Base-by-base conservation (phyloP, 2,797 vertebrate genomes). In the Pampus argenteus region DNA sequence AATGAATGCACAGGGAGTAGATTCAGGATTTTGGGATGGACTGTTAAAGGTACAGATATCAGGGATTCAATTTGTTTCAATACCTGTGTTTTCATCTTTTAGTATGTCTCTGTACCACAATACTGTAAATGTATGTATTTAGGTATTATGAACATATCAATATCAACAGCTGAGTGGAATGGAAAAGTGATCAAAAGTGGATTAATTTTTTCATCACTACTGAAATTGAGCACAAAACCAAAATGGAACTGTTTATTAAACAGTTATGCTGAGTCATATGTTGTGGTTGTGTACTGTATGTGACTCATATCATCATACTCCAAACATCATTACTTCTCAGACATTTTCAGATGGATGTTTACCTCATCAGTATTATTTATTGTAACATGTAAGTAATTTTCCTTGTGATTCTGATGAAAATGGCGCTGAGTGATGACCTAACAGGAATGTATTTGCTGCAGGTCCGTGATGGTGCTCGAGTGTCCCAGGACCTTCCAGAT, bases 391-490 rank as follows among this genome's bases (percentile, higher is more conserved):
- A 10, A 6, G 3, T 11, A 17, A 15, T 25, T 29, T 4, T 7
- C 13, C 14, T 38, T 36, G 51, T 25, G 17, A 23, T 9, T 52
- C 20, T 25, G 17, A 25, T 36, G 15, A 17, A 17, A 44, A 28
- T 48, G 1, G 14, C 9, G n/a, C 10, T 14, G 10, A 40, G 14
- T 47, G 11, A 15, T 28, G 29, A 6, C 44, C 38, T 26, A 29
- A 63, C 44, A 51, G 6, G 6, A 18, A 3, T 68, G 44, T 74
- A 10, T 65, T 14, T 20, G 9, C 51, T 14, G 50, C 63, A 93
- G 89, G 90, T 94, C 15, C 42, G 3, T 1, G 38, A 66, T 1
- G 92, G 93, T 6, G 45, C 70, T 4, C 20, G 8, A 2, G 71
- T 88, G 42, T 60, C 66, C 15, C 86, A 80, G 38, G 64, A 79